A percentile compares a stretch with the other conserved stretches of the same genome.
Conservation (phyloP, 2,797 vertebrate species). For the Lagocephalus sceleratus region DNA sequence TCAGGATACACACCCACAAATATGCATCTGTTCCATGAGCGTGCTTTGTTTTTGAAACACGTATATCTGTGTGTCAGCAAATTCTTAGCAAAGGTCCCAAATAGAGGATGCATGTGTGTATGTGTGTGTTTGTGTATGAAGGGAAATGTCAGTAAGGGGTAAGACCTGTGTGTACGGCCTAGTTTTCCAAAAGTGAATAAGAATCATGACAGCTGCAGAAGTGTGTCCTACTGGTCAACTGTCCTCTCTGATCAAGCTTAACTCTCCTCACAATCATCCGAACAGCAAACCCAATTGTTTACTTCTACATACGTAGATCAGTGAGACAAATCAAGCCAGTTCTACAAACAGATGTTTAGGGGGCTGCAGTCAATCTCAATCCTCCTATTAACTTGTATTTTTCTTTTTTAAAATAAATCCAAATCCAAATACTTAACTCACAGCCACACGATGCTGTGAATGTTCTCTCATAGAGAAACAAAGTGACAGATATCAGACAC, state of each 20-base stretch:
- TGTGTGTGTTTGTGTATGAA: conserved; percentile 40
- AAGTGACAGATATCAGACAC: not conserved
- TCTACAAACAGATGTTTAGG: conserved; percentile 30
- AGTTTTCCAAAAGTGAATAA: conserved; percentile 62
- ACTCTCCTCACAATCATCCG: conserved; percentile 8
- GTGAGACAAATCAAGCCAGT: conserved; percentile 48
- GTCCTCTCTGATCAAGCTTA: conserved; percentile 37
- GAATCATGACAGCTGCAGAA: conserved; percentile 75
- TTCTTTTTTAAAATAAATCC: conserved; percentile 12
- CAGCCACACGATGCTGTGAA: no score
- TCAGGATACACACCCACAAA: no score
- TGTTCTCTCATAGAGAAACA: not conserved
- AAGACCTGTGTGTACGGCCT: conserved; percentile 56
- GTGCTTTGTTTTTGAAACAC: no score
- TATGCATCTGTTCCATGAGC: no score
- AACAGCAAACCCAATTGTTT: conserved; percentile 39
- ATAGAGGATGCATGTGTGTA: not conserved
- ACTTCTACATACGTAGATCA: conserved; percentile 60
- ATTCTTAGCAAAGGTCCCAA: conserved; percentile 44
- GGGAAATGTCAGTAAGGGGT: conserved; percentile 53
- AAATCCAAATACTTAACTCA: no score
- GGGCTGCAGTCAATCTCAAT: conserved; percentile 1
- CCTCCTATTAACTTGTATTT: conserved; percentile 5
- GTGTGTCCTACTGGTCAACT: conserved; percentile 61
- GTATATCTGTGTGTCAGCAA: conserved; percentile 5